Base-by-base conservation (phyloP, 2,113 vertebrate species). In the Oncorhynchus masou region DNA sequence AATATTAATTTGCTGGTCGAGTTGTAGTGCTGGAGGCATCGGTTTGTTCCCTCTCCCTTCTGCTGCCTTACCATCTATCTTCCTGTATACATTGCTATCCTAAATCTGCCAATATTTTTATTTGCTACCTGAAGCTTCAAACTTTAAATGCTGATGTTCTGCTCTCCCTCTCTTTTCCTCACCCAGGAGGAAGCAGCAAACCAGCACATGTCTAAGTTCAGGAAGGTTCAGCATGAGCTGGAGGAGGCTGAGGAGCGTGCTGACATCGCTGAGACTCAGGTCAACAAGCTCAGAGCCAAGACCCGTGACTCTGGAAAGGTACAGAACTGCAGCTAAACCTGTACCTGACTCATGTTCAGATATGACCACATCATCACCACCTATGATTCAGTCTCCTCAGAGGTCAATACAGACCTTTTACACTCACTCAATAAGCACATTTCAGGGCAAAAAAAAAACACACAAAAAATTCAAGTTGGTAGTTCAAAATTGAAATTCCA, bases 251-350 rank as follows among this genome's bases (percentile, higher is more conserved):
- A 62, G 59, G 59, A 62, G 59, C 59, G 59, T 5, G 59, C 59
- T 62, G 59, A 62, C 59, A 62, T 62, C n/a, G 19, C 59, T 62
- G 59, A 62, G 59, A n/a, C 59, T 22, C 59, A 62, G 59, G 59
- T 62, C 59, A 62, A 62, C 59, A 62, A 62, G 59, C 59, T 62
- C 59, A 62, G 59, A 16, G 59, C n/a, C n/a, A 62, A 60, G 59
- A 60, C 19, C 59, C 59, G 31, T 31, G 31, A 31, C 31, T 31
- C 31, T 31, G 31, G 31, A 31, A 31, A 31, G 31, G 31, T 31
- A 31, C 31, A 31, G 31, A 31, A 31, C 31, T 31, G 31, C 4
- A 5, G 31, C 4, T 31, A 5, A 5, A 31, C 31, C 4, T 31
- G 0, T 31, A 31, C 31, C 31, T 31, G 31, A 31, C 4, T 31